Evolutionary conservation across 2,113 vertebrate species (phyloP).

Genomic region (Corythornis vintsioides): DNA sequence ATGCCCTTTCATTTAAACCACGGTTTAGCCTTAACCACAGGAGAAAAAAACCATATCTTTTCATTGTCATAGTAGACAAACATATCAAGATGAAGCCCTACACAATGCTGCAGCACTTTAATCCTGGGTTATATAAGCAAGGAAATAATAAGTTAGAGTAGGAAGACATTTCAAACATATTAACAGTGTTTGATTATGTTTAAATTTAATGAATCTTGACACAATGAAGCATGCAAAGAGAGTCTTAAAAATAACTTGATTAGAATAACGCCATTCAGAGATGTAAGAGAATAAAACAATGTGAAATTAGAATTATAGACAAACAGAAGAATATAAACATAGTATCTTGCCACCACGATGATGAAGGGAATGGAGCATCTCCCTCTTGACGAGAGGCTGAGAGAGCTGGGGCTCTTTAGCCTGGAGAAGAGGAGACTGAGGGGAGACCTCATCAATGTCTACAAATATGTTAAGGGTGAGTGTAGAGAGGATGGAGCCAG

Average conservation of each 20-base stretch:
- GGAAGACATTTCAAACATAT: slow-evolving; percentile 2
- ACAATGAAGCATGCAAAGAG: not conserved
- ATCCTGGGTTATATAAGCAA: slow-evolving; percentile 3
- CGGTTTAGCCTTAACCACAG: not conserved
- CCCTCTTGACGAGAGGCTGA: no score
- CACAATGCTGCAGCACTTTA: not conserved
- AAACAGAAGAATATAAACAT: not conserved
- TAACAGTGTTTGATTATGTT: not conserved
- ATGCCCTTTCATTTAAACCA: not conserved
- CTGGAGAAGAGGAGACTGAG: no score
- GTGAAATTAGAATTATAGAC: not conserved
- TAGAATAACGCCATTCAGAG: not conserved
- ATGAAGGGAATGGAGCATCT: no score
- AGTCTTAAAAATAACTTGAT: slow-evolving; percentile 9
- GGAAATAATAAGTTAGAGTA: not conserved
- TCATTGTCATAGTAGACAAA: not conserved
- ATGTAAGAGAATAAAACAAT: not conserved
- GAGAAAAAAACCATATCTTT: not conserved
- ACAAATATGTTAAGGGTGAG: no score
- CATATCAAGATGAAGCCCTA: not conserved
- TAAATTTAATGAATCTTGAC: slow-evolving; percentile 7
- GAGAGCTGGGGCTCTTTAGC: no score
- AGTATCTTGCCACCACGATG: no score
- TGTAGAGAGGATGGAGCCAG: no score
- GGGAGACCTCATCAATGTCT: no score